These are phyloP conservation scores for Pterocles burchelli DNA, from an alignment of 2,113 vertebrate species.

Conservation along the genomic window DNA sequence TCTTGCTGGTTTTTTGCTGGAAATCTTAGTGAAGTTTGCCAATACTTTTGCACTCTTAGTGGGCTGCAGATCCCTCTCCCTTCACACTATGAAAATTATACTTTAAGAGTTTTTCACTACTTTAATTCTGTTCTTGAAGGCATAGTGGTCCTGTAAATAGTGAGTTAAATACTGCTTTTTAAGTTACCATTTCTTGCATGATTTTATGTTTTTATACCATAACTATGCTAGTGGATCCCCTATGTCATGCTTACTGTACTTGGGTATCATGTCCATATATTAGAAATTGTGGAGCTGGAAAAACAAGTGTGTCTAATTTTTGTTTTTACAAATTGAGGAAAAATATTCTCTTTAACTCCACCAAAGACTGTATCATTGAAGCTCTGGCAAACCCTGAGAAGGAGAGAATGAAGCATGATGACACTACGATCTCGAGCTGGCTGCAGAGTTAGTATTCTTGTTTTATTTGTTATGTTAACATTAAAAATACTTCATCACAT, in stretches of 20 bases:
- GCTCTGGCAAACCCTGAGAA: slow-evolving; percentile 98
- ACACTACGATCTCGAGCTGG: slow-evolving; percentile 98
- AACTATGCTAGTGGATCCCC: neutral
- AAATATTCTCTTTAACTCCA: slow-evolving; percentile 74
- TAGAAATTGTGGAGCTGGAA: neutral
- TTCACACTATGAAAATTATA: neutral
- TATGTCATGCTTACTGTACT: neutral
- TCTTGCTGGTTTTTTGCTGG: neutral
- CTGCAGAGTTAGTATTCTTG: slow-evolving; percentile 89
- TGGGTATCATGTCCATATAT: neutral
- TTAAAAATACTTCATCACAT: neutral
- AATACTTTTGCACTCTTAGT: neutral
- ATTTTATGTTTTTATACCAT: neutral
- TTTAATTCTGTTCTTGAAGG: neutral
- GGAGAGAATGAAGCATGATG: slow-evolving; percentile 98
- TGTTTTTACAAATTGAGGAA: neutral
- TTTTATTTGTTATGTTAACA: neutral
- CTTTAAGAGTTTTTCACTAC: neutral
- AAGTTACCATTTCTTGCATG: neutral
- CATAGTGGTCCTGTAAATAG: neutral
- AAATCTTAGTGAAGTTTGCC: neutral
- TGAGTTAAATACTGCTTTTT: neutral
- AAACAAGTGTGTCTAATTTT: neutral
- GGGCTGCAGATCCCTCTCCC: neutral
- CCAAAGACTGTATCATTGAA: slow-evolving; percentile 97